Conservation (phyloP, 2,888 invertebrate genomes). For the Trichacis sp. region DNA sequence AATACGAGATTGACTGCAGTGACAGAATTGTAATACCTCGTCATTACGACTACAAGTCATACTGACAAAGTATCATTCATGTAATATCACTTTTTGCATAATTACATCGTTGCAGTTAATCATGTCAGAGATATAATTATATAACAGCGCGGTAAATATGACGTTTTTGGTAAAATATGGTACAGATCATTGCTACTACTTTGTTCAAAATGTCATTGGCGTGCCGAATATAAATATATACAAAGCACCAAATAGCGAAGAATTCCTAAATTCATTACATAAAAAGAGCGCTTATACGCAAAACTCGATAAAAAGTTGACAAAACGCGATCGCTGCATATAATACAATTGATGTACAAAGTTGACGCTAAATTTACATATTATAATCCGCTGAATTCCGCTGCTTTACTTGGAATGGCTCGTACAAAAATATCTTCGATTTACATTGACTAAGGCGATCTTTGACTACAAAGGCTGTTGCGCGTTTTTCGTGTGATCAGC, state of each 20-base stretch:
- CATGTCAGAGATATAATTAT: no score
- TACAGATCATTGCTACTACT: background rate
- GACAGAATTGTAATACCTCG: no score
- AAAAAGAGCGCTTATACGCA: background rate
- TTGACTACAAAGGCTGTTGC: constrained; percentile 29
- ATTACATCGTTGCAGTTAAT: no score
- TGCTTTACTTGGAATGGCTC: constrained; percentile 31
- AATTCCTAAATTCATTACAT: background rate
- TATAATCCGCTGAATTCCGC: background rate
- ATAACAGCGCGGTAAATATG: no score
- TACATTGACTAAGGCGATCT: constrained; percentile 33
- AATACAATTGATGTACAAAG: constrained; percentile 1
- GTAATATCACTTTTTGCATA: no score
- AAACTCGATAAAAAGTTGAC: background rate
- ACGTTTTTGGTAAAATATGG: no score
- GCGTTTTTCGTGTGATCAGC: constrained; percentile 29
- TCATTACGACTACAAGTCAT: no score
- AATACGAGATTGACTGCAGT: no score
- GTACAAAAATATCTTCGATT: constrained; percentile 39
- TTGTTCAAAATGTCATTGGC: no score
- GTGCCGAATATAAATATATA: background rate
- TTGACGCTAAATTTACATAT: background rate
- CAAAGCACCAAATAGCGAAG: background rate
- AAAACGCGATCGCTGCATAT: no score
- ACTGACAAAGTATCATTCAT: no score